Evolutionary conservation across 1,140 invertebrate species (phyloP), one percentile per base, ranked within the genome.

Genomic region (Brachionus manjavacas): DNA sequence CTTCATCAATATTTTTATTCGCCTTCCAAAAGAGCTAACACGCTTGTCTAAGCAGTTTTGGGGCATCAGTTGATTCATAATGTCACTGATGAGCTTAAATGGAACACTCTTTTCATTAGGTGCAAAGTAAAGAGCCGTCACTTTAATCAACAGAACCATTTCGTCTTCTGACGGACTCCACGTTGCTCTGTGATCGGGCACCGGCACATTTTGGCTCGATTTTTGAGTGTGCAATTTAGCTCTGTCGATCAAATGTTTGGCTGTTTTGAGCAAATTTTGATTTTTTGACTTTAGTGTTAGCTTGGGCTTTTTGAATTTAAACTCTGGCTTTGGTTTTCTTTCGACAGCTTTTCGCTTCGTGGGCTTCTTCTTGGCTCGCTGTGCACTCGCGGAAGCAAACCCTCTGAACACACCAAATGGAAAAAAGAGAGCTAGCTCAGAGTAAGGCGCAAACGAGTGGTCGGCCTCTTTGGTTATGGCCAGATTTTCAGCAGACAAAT

Each of bases 1-100:
- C 23, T 81, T 81, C 79, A 81, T 81, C 52, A 81, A 68, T 31
- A 81, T 68, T 66, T 81, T 81, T 12, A 81, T 81, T 16, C 79
- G 20, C 20, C 79, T 60, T 3, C 79, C 79, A 28, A 81, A 81
- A 12, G 79, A 81, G 11, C 52, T 64, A 9, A 60, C 52, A 20
- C 64, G 52, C 31, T 81, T 81, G 20, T 81, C 64, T 9, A 8
- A 9, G 11, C 79, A 64, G 20, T 46, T 16, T 28, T 64, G 25
- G 11, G 79, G 79, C 79, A 81, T 64, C n/a, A 81, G 39, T 4
- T 12, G 0, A 16, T 64, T 68, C 79, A 81, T 81, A 1, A 81
- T 46, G 39, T 60, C 79, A 41, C 12, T 81, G 1, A 81, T 81
- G 0, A 81, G 9, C 39, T 81, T 68, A 20, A 81, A 81, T 64